Evolutionary conservation across 2,113 vertebrate genomes (phyloP).

Genomic region (Percina caprodes): DNA sequence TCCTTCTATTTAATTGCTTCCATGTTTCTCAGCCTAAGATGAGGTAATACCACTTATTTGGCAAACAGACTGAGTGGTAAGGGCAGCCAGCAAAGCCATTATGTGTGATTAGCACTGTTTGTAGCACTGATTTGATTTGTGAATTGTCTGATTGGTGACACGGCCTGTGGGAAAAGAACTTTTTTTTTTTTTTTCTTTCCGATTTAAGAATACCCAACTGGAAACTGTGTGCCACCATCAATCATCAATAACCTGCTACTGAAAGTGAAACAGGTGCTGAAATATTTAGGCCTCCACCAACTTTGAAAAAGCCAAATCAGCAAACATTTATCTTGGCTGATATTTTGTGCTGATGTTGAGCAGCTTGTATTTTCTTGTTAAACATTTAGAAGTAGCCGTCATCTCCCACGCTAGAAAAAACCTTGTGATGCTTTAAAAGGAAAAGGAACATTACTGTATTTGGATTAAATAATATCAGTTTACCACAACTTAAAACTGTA

Average conservation of each 20-base stretch:
- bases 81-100: constrained; percentile 74
- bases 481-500: neutral
- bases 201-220: constrained; percentile 34
- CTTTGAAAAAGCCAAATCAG: neutral
- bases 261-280: constrained; percentile 51
- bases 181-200: neutral
- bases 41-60: constrained; percentile 82
- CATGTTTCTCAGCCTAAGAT: constrained; percentile 78
- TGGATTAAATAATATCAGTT: neutral
- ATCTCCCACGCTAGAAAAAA: neutral
- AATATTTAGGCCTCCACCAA: constrained; percentile 4
- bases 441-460: neutral
- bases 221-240: constrained; percentile 51
- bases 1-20: constrained; percentile 79
- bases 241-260: constrained; percentile 62
- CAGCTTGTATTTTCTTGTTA: constrained; percentile 19
- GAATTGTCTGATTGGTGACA: constrained; percentile 71
- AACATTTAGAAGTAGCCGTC: neutral
- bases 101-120: constrained; percentile 74
- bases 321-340: constrained; percentile 19
- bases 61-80: constrained; percentile 57
- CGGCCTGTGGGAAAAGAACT: constrained; percentile 49
- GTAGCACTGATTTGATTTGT: constrained; percentile 66
- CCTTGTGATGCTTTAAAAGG: neutral
- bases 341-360: neutral